These are phyloP conservation scores for Limnephilus auricula DNA, from an alignment of 2,888 invertebrate species.

Conservation along the genomic window DNA sequence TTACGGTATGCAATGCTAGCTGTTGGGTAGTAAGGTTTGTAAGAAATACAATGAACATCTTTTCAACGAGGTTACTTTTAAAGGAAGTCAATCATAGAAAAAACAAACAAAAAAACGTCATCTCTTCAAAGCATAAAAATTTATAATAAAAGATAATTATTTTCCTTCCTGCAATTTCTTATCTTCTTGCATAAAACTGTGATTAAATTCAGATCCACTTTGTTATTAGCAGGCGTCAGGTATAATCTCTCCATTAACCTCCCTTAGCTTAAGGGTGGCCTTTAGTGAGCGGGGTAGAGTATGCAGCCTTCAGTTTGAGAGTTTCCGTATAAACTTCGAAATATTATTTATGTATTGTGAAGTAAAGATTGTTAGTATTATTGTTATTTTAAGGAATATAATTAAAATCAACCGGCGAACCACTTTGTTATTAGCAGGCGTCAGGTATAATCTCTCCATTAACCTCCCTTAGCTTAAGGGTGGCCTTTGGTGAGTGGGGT, in stretches of 20 bases:
- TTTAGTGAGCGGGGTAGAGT: background rate
- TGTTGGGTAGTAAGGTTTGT: too few relatives aligned
- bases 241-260: constrained; percentile 9
- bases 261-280: background rate
- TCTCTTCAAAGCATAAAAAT: background rate
- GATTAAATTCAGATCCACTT: background rate
- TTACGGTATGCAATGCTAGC: too few relatives aligned
- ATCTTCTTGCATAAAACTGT: background rate
- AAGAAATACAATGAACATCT: background rate
- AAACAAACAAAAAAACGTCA: too few relatives aligned
- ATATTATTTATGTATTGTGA: background rate
- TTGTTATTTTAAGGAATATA: background rate
- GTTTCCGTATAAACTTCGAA: background rate
- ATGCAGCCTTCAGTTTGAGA: background rate
- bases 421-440: background rate
- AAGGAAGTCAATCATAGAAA: background rate
- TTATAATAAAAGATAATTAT: background rate
- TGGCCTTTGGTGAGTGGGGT: background rate
- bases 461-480: background rate
- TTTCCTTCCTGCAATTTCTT: background rate
- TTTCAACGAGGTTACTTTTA: background rate
- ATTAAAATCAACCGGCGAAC: background rate
- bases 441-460: constrained; percentile 13
- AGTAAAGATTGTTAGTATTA: background rate
- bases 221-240: background rate